Evolutionary conservation across 2,888 invertebrate genomes (phyloP).

Genomic region (Herminia tarsipennalis): DNA sequence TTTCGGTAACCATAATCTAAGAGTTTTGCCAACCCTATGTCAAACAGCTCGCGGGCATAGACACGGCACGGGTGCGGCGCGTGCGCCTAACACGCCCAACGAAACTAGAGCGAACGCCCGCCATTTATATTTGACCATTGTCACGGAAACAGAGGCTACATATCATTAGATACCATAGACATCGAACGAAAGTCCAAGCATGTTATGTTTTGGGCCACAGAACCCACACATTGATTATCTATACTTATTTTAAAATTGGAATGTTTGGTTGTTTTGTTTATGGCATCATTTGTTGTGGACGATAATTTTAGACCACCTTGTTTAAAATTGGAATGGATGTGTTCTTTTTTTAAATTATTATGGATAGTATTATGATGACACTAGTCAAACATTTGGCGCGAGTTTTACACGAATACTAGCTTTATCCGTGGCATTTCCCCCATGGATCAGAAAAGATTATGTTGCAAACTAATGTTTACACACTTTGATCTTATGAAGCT

Average conservation of each 20-base stretch:
- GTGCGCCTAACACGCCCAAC: conserved; percentile 63
- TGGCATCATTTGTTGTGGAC: too few relatives aligned
- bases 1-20: too few relatives aligned
- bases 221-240: not conserved
- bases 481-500: not conserved
- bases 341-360: too few relatives aligned
- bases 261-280: not conserved
- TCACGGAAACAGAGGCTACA: conserved; percentile 57
- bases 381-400: too few relatives aligned
- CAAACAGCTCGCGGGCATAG: conserved; percentile 54
- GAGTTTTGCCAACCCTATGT: conserved; percentile 38
- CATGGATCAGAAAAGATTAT: too few relatives aligned
- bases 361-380: too few relatives aligned
- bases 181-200: conserved; percentile 20
- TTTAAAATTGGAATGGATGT: too few relatives aligned
- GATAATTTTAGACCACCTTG: too few relatives aligned
- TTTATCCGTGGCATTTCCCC: too few relatives aligned
- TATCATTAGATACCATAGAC: conserved; percentile 8
- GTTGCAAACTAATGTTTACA: not conserved
- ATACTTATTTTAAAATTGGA: not conserved
- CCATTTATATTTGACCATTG: conserved; percentile 68
- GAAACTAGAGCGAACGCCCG: conserved; percentile 61
- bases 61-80: conserved; percentile 52
- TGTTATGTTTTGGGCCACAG: not conserved
- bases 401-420: too few relatives aligned